Evolutionary conservation across 2,797 vertebrate genomes (phyloP), one percentile per base, ranked within the genome.

Genomic region (Ataeniobius toweri): DNA sequence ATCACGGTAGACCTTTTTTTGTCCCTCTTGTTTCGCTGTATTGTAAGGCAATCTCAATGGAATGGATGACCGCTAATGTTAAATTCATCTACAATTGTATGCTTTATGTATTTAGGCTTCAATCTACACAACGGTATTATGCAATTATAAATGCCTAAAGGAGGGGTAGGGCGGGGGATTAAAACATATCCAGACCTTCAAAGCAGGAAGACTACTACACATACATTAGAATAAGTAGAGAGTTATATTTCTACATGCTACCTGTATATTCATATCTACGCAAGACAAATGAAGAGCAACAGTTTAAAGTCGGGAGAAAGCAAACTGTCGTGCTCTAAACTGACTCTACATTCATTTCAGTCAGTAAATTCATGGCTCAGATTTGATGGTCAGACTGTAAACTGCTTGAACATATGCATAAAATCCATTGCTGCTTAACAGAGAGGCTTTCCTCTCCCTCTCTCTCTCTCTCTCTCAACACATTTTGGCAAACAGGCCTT

Each of bases 361-460:
- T 94, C 91, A 94, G 91, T 88, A 90, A 88, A 90, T 88, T 93
- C 93, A 94, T 94, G 93, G 94, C 94, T 94, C 94, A 95, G 93
- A 93, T 94, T 94, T 93, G 89, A 94, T 93, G 91, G 91, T 95
- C 90, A 93, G 91, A 93, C 89, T 94, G 94, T 94, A 94, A 94
- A 94, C 93, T 89, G 89, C 86, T 92, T 88, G 81, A 92, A 94
- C 87, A 87, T 90, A 92, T 94, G 93, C 94, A 94, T 95, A 93
- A 36, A 94, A 93, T 91, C 88, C 91, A 89, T 89, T 91, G 90
- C 87, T 94, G 90, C 89, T 92, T 90, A 86, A 81, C 78, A 44
- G 70, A 80, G 80, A 78, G 79, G 79, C 36, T 56, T 58, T 68
- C 22, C n/a, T 22, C 59, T 63, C 65, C 24, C 36, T 36, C 36